Conservation (phyloP, 2,888 invertebrate species). For the Balanococcus diminutus region DNA sequence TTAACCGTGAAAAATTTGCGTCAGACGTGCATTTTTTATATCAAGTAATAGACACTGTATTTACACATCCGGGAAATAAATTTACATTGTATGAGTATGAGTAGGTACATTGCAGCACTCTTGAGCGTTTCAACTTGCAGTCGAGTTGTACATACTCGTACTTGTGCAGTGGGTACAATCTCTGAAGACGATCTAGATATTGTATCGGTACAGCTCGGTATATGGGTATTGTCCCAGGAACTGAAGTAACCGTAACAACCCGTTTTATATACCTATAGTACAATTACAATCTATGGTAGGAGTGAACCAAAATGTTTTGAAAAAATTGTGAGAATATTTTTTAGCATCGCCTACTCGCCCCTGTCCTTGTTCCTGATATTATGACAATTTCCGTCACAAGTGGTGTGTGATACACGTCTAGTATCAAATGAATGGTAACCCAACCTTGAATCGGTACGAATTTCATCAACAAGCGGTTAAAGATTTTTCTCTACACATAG, state of each 20-base stretch:
- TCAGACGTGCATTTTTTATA: constrained; percentile 4
- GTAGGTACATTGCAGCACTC: neutral
- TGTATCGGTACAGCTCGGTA: neutral
- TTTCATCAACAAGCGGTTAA: constrained; percentile 15
- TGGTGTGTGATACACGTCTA: neutral
- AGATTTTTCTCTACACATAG: neutral
- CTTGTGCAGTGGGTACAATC: neutral
- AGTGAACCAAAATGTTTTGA: neutral
- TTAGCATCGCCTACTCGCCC: neutral
- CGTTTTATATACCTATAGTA: neutral
- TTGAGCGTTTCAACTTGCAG: constrained; percentile 16
- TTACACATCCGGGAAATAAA: constrained; percentile 37
- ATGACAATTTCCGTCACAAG: neutral
- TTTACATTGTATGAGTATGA: neutral
- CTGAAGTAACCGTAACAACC: neutral
- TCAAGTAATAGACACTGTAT: constrained; percentile 1
- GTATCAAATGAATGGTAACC: neutral
- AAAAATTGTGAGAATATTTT: constrained; percentile 5
- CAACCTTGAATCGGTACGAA: neutral
- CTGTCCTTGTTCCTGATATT: too few species aligned
- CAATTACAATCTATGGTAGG: neutral
- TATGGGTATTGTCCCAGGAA: too few species aligned
- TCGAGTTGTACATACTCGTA: neutral
- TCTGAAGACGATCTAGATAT: neutral
- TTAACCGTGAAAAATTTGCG: constrained; percentile 16